Conservation (phyloP, 1,140 invertebrate species). For the Drosophila pachea region DNA sequence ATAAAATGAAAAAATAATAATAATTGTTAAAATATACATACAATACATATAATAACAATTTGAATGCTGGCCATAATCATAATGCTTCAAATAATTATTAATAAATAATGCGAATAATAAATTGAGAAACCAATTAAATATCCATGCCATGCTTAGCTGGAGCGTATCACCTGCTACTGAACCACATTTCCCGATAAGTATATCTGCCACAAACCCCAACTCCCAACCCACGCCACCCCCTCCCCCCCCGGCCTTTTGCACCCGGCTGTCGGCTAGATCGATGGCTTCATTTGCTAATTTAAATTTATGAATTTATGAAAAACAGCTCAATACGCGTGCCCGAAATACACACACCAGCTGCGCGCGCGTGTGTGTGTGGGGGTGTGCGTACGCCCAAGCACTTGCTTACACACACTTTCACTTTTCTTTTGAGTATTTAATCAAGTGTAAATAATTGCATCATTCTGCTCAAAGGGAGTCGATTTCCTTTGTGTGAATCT, state of each 20-base stretch:
- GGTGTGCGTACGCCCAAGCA: constrained; percentile 7
- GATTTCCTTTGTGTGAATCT: constrained; percentile 67
- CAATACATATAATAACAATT: no score
- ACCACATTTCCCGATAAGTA: no score
- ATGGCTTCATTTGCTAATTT: constrained; percentile 72
- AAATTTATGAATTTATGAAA: constrained; percentile 73
- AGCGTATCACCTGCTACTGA: no score
- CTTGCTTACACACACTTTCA: constrained; percentile 75
- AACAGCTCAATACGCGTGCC: constrained; percentile 62
- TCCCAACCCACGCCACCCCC: background rate
- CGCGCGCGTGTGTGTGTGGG: no score
- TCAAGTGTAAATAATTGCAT: constrained; percentile 77
- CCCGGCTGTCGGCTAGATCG: constrained; percentile 9
- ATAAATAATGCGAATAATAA: no score
- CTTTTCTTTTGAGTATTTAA: constrained; percentile 75
- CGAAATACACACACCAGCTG: constrained; percentile 27
- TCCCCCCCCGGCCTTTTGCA: no score
- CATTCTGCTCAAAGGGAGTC: constrained; percentile 74
- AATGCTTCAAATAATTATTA: no score
- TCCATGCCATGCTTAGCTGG: background rate
- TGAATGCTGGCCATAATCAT: no score
- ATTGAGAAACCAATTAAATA: background rate
- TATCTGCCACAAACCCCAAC: background rate
- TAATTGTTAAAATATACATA: no score
- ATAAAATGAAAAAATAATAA: no score